These are phyloP conservation scores for Cosmorhoe ocellata DNA, from an alignment of 2,888 invertebrate genomes.

Conservation along the genomic window DNA sequence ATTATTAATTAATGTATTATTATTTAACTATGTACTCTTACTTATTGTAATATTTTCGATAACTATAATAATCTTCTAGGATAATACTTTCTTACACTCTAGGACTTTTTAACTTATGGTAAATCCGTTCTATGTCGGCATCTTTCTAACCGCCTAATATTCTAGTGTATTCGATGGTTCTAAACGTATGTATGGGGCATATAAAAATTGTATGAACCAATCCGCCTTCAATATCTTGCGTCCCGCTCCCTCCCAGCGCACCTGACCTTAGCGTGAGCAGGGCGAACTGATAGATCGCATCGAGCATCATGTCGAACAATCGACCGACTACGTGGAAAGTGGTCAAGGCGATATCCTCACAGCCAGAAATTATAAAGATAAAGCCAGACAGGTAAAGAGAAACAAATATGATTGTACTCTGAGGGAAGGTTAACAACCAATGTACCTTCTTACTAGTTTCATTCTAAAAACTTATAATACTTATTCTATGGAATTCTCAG, in stretches of 20 bases:
- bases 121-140: constrained; percentile 26
- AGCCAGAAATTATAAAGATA: constrained; percentile 92
- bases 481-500: neutral
- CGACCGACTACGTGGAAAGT: constrained; percentile 91
- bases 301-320: constrained; percentile 95
- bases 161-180: constrained; percentile 49
- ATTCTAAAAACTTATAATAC: neutral
- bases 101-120: constrained; percentile 36
- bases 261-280: constrained; percentile 82
- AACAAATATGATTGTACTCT: constrained; percentile 8
- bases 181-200: constrained; percentile 53
- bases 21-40: constrained; percentile 40
- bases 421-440: constrained; percentile 18
- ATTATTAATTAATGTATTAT: constrained; percentile 33
- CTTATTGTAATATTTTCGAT: constrained; percentile 35
- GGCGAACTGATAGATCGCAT: constrained; percentile 97
- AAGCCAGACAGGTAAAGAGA: constrained; percentile 92
- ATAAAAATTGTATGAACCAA: constrained; percentile 72
- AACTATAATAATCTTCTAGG: constrained; percentile 32
- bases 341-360: constrained; percentile 90
- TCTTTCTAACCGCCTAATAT: constrained; percentile 51
- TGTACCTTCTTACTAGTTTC: neutral
- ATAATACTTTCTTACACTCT: constrained; percentile 39
- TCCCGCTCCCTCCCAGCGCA: constrained; percentile 68
- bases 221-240: constrained; percentile 60